Conservation (phyloP, 2,113 vertebrate species). For the Elephas maximus region DNA sequence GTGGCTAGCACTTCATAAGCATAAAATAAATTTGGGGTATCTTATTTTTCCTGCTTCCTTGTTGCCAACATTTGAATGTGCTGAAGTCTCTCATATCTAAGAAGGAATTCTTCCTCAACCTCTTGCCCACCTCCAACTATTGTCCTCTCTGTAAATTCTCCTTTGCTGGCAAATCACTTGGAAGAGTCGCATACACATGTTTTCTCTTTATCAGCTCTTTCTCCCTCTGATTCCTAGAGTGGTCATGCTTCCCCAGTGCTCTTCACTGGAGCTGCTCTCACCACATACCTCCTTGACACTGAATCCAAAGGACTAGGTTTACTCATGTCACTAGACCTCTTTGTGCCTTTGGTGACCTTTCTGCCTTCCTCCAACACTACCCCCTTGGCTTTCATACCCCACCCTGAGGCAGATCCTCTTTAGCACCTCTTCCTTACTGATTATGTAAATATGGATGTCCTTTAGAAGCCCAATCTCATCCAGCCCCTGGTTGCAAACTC, state of each 20-base stretch:
- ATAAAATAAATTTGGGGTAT: background rate
- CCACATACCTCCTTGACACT: background rate
- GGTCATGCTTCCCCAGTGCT: background rate
- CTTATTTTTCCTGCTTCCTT: background rate
- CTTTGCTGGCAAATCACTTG: too few relatives aligned
- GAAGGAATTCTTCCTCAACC: background rate
- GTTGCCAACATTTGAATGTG: background rate
- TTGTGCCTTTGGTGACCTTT: accelerated
- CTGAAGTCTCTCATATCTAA: background rate
- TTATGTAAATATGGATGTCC: accelerated
- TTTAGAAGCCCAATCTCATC: too few relatives aligned
- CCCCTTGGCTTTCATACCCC: background rate
- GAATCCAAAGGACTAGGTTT: background rate
- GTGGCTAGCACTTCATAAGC: background rate
- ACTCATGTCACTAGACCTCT: background rate
- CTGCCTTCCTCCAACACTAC: background rate
- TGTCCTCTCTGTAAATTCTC: background rate
- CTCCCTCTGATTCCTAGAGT: background rate
- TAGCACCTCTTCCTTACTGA: accelerated
- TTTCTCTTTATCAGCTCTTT: background rate
- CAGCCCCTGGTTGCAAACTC: background rate
- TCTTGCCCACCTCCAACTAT: accelerated
- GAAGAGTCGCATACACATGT: background rate
- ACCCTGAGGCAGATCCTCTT: accelerated
- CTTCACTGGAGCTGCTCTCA: too few relatives aligned